These are phyloP conservation scores for Pantherophis guttatus DNA, from an alignment of 2,113 vertebrate species.

Conservation along the genomic window DNA sequence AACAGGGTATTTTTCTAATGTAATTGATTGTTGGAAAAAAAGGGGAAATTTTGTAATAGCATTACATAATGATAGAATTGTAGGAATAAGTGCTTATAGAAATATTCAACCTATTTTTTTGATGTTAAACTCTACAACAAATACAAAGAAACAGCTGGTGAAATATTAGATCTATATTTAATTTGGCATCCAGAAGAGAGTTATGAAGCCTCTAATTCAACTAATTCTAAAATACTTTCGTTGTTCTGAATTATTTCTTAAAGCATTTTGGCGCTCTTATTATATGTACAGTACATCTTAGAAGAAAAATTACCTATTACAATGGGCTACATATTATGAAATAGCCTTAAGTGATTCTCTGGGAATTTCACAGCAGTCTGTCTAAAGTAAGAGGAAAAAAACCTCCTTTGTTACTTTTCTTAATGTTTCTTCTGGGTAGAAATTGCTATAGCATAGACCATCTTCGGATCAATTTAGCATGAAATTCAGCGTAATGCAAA, in stretches of 20 bases:
- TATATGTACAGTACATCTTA: constrained; percentile 15
- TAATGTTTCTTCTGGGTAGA: not conserved
- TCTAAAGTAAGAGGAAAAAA: not conserved
- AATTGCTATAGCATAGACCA: not conserved
- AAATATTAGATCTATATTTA: constrained; percentile 11
- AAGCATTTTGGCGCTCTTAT: constrained; percentile 2
- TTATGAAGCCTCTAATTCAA: constrained; percentile 22
- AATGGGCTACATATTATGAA: not conserved
- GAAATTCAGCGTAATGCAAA: fast-evolving
- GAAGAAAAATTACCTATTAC: not conserved
- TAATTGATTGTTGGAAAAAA: constrained; percentile 37
- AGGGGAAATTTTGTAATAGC: constrained; percentile 3
- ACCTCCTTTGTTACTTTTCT: not conserved
- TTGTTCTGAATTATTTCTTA: constrained; percentile 23
- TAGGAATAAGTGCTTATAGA: not conserved
- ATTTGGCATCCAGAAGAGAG: constrained; percentile 4
- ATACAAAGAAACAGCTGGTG: constrained; percentile 32
- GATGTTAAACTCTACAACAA: constrained; percentile 21
- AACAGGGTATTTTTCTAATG: not conserved
- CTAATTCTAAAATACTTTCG: constrained; percentile 33
- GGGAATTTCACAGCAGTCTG: not conserved
- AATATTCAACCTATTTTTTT: constrained; percentile 19
- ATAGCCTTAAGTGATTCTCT: not conserved
- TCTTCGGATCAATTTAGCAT: fast-evolving
- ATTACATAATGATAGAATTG: constrained; percentile 26